phyloP scores from a whole-genome alignment of 2,797 vertebrate species.

The Malurus leucopterus region DNA sequence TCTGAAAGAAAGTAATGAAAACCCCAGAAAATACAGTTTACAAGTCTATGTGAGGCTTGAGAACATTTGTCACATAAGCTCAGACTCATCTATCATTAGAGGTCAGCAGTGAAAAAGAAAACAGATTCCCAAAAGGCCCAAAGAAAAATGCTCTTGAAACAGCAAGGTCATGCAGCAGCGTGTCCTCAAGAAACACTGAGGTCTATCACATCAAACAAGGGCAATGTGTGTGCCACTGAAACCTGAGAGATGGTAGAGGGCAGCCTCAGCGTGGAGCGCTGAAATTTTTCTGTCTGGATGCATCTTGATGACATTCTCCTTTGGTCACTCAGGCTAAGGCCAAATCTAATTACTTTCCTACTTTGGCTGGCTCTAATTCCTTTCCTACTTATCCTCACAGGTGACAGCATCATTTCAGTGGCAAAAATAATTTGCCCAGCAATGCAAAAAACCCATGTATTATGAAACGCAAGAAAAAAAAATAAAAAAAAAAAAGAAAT shows the following conservation, averaged over 20 bases:
- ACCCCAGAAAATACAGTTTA: not conserved
- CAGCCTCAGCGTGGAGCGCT: not conserved
- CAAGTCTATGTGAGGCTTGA: not conserved
- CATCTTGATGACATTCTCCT: not conserved
- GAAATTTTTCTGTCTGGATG: not conserved
- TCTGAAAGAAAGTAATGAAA: constrained; percentile 26
- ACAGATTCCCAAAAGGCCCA: constrained; percentile 28
- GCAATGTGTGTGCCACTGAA: not conserved
- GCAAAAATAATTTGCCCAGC: not conserved
- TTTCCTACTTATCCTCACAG: not conserved
- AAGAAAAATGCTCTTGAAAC: constrained; percentile 38
- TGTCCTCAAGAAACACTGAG: not conserved
- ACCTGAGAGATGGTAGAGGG: not conserved
- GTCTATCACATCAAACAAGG: not conserved
- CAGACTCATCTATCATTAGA: constrained; percentile 39
- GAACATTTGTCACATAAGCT: constrained; percentile 30
- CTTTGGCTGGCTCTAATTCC: not conserved
- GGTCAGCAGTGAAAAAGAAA: constrained; percentile 38
- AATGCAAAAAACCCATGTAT: not conserved
- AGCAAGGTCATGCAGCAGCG: constrained; percentile 15
- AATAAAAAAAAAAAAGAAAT: not conserved
- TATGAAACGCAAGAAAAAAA: not conserved
- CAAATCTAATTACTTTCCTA: not conserved
- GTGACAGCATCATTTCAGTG: not conserved
- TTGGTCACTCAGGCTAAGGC: not conserved